These are phyloP conservation scores for Athene cunicularia DNA, from an alignment of 2,113 vertebrate species.

Conservation along the genomic window DNA sequence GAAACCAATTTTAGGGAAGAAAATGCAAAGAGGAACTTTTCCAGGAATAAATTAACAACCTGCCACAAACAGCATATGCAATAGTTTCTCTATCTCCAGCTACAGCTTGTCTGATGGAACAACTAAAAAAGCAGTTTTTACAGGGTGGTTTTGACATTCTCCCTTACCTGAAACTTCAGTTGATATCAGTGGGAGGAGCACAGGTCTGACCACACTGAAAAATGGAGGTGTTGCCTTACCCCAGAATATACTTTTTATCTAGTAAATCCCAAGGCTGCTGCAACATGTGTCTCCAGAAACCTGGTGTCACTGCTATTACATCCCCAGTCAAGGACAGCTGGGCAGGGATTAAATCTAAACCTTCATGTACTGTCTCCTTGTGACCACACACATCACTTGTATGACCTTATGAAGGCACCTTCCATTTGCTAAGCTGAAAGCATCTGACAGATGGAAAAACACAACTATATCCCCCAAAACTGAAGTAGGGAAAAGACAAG, in stretches of 20 bases:
- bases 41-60: constrained; percentile 17
- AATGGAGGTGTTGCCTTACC: background rate
- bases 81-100: background rate
- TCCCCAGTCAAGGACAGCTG: background rate
- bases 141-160: background rate
- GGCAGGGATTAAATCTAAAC: background rate
- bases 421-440: background rate
- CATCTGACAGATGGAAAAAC: background rate
- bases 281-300: background rate
- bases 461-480: background rate
- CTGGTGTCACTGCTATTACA: rapidly evolving
- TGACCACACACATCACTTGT: background rate
- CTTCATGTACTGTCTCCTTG: background rate
- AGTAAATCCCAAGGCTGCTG: background rate
- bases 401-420: rapidly evolving
- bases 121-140: background rate
- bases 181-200: background rate
- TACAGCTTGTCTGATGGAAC: background rate
- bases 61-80: background rate
- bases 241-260: background rate
- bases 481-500: background rate
- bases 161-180: background rate
- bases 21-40: background rate
- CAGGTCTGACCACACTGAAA: background rate
- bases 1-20: background rate